Percentiles rank a stretch among this genome's conserved stretches.
These are phyloP conservation scores for Cephus runcator DNA, from an alignment of 2,888 invertebrate genomes.

Conservation along the genomic window DNA sequence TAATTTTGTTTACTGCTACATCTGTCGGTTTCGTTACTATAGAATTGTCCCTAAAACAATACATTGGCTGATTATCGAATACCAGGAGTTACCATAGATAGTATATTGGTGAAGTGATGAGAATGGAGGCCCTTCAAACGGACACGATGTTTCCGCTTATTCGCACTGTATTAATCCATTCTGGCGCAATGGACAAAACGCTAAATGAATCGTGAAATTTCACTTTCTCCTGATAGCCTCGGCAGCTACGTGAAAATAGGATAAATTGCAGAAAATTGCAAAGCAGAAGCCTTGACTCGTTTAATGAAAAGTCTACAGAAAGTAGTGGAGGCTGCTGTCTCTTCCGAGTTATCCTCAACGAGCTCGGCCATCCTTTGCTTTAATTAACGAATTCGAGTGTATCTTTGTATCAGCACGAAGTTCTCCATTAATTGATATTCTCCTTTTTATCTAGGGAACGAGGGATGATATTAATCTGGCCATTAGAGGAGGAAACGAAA, in stretches of 20 bases:
- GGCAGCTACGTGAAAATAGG: slow-evolving; percentile 31
- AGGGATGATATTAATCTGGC: neutral
- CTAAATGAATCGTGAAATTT: slow-evolving; percentile 57
- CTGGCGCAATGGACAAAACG: slow-evolving; percentile 41
- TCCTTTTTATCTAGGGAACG: neutral
- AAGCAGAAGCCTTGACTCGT: slow-evolving; percentile 31
- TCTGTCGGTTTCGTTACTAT: neutral
- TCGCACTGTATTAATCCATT: slow-evolving; percentile 49
- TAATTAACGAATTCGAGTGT: slow-evolving; percentile 44
- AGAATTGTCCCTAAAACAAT: neutral
- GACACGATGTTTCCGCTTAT: slow-evolving; percentile 43
- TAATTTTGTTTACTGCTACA: no score
- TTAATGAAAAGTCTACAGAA: slow-evolving; percentile 51
- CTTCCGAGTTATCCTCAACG: slow-evolving; percentile 4
- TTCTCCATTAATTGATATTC: neutral
- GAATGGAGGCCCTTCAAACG: slow-evolving; percentile 21
- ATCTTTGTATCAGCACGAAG: neutral
- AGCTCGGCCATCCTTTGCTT: slow-evolving; percentile 33
- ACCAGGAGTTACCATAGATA: neutral
- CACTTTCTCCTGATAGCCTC: slow-evolving; percentile 23
- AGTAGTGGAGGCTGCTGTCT: neutral
- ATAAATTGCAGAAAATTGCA: slow-evolving; percentile 39
- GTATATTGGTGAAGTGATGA: neutral
- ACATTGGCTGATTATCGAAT: neutral
- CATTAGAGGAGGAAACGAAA: neutral